phyloP scores from a whole-genome alignment of 2,797 vertebrate species.

The Myotis myotis region DNA sequence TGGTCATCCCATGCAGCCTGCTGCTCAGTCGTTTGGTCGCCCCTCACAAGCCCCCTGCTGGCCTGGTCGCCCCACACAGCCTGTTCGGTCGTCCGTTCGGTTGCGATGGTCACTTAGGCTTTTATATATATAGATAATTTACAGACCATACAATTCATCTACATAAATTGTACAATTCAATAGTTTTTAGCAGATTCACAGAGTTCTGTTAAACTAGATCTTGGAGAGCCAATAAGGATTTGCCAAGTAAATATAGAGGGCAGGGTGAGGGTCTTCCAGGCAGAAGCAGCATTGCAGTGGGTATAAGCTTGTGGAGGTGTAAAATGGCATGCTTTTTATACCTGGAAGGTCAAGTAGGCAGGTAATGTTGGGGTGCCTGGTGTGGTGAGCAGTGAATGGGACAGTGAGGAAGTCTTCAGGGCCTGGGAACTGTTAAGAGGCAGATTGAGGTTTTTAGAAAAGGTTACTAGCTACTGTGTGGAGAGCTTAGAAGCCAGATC shows the following conservation, averaged over 20 bases:
- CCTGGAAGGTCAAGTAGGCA: background rate
- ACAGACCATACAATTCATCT: background rate
- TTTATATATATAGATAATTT: background rate
- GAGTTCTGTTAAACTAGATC: background rate
- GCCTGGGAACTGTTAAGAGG: background rate
- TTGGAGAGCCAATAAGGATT: background rate
- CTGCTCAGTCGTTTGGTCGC: too few relatives aligned
- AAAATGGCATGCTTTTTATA: background rate
- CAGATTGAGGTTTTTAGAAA: constrained; percentile 25
- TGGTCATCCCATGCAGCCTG: too few relatives aligned
- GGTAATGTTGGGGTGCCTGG: background rate
- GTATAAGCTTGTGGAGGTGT: background rate
- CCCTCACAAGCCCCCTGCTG: too few relatives aligned
- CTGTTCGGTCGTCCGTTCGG: too few relatives aligned
- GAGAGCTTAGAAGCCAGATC: background rate
- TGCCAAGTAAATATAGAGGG: background rate
- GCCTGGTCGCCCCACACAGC: too few relatives aligned
- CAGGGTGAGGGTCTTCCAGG: background rate
- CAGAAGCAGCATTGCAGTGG: background rate
- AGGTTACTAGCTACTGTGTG: background rate
- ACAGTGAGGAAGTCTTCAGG: background rate
- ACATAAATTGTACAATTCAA: background rate
- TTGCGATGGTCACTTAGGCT: too few relatives aligned
- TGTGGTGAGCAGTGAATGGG: background rate
- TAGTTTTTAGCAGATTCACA: constrained; percentile 2